Evolutionary conservation across 1,140 invertebrate species (phyloP), one percentile per base, ranked within the genome.

Genomic region (Ceratina calcarata): DNA sequence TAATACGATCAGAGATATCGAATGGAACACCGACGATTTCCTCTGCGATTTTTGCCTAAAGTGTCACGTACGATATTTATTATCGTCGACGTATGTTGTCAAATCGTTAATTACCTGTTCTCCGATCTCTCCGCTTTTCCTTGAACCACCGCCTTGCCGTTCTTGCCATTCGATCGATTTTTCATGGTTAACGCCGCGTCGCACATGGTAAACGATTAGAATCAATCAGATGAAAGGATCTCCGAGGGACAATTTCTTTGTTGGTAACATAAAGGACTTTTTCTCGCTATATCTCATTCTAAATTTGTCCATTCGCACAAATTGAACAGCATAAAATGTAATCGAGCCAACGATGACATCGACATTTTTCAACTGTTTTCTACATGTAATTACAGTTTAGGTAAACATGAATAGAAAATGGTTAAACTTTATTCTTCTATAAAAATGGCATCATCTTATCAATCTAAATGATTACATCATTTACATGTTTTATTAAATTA

Each of bases 1-100:
- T 24, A 89, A 66, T 32, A 53, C 24, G 10, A 66, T 22, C 18
- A 74, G n/a, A 4, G 78, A 74, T 20, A 60, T 15, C 1, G 53
- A 58, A n/a, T 60, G n/a, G 12, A 53, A 1, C 27, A 77, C 3
- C 1, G 8, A 0, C 12, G 61, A 72, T 27, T 13, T 55, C 24
- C 13, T 69, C 1, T 3, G n/a, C 3, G 16, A 64, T 15, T 22
- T 57, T 15, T 1, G 27, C n/a, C n/a, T 45, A 16, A 45, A 71
- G 24, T 4, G 0, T 10, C 1, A 16, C 2, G 24, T 0, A 12
- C 27, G 15, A 18, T 10, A 45, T n/a, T 16, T 32, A 57, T 24
- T 15, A 24, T 22, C 16, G 16, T 45, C 37, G 37, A 45, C 37
- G 37, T 6, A 6, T 6, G 37, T 45, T 10, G 37, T 45, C 37